Percentiles rank a stretch among this genome's conserved stretches.
Conservation (phyloP, 1,140 invertebrate species). For the Bradysia coprophila region DNA sequence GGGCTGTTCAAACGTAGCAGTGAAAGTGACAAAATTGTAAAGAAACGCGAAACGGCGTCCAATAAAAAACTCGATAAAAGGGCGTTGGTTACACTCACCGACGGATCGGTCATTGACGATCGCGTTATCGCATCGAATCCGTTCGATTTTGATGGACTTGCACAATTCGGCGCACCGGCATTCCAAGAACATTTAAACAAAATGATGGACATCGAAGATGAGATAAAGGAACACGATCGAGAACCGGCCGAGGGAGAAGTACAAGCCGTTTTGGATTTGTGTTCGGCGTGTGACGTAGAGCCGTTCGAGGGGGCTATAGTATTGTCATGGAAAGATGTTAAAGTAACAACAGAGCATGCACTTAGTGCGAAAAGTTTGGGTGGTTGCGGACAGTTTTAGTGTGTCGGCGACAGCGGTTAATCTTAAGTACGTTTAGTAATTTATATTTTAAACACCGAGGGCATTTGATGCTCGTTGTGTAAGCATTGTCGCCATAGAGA, state of each 20-base stretch:
- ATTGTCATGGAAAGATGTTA: slow-evolving; percentile 44
- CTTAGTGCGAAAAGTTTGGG: slow-evolving; percentile 35
- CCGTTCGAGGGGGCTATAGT: slow-evolving; percentile 58
- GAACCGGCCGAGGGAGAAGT: slow-evolving; percentile 69
- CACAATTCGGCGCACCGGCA: slow-evolving; percentile 40
- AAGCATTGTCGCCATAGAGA: too few species aligned
- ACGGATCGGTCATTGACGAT: slow-evolving; percentile 45
- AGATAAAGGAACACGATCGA: slow-evolving; percentile 38
- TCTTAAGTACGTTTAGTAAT: too few species aligned
- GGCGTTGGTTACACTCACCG: slow-evolving; percentile 37
- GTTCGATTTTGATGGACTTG: slow-evolving; percentile 32
- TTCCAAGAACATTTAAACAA: slow-evolving; percentile 16
- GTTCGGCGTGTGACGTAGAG: slow-evolving; percentile 48
- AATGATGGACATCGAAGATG: slow-evolving; percentile 18
- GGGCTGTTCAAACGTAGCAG: slow-evolving; percentile 32
- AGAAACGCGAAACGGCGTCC: slow-evolving; percentile 5
- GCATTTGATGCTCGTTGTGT: too few species aligned
- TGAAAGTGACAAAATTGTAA: slow-evolving; percentile 8
- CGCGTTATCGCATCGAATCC: slow-evolving; percentile 18
- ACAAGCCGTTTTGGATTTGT: slow-evolving; percentile 52
- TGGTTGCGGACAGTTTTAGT: slow-evolving; percentile 50
- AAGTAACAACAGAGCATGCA: slow-evolving; percentile 27
- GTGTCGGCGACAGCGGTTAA: too few species aligned
- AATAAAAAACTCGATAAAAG: slow-evolving; percentile 34
- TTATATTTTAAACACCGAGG: too few species aligned